A percentile compares a stretch with the other conserved stretches of the same genome.
Conservation (phyloP, 2,797 vertebrate genomes). For the Fratercula arctica region DNA sequence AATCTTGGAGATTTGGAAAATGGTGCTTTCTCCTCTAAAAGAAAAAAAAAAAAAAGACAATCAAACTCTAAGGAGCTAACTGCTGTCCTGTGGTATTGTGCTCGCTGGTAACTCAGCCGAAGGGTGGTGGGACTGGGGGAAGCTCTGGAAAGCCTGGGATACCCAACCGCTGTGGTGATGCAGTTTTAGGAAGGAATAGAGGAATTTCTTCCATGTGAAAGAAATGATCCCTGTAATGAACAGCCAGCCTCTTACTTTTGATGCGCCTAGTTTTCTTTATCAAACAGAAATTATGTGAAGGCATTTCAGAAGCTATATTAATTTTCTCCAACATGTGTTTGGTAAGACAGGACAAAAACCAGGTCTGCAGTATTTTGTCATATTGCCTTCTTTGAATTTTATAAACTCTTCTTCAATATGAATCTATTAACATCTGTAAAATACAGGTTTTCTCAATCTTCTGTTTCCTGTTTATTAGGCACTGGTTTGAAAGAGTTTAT, state of each 20-base stretch:
- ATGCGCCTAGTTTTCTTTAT: background rate
- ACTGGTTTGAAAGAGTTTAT: background rate
- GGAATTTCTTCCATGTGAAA: background rate
- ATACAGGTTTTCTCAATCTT: background rate
- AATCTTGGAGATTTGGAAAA: background rate
- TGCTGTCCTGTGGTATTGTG: background rate
- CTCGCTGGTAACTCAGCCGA: fast-evolving
- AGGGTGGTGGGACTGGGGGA: background rate
- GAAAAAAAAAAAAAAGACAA: background rate
- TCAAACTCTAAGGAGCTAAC: background rate
- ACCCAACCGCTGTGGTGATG: background rate
- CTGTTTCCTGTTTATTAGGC: background rate
- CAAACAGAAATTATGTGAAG: background rate
- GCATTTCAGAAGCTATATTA: background rate
- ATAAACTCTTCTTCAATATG: background rate
- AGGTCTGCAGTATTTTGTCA: background rate
- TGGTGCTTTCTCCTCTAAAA: background rate
- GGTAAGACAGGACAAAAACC: background rate
- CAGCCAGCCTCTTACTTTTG: background rate
- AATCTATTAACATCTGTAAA: background rate
- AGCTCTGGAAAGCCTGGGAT: background rate
- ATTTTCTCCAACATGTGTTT: background rate
- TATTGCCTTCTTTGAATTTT: background rate
- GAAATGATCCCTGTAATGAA: background rate
- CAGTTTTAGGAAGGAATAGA: background rate